phyloP scores from a whole-genome alignment of 2,888 invertebrate genomes.

The Pinctada fucata region DNA sequence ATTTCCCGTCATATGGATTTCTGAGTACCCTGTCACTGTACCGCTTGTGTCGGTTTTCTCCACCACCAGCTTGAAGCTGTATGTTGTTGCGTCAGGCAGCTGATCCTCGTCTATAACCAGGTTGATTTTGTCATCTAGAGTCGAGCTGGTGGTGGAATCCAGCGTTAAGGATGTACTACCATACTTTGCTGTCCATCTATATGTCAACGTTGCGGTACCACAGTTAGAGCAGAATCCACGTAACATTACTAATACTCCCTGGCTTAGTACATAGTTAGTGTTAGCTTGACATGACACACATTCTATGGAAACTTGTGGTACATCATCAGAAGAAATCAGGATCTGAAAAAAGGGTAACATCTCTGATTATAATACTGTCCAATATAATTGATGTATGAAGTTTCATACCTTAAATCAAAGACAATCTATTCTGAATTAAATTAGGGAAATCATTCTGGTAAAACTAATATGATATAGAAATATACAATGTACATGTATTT shows the following conservation, averaged over 20 bases:
- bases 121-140: slow-evolving; percentile 45
- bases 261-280: slow-evolving; percentile 45
- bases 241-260: slow-evolving; percentile 50
- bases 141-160: slow-evolving; percentile 34
- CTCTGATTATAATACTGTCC: too few relatives aligned
- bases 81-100: slow-evolving; percentile 38
- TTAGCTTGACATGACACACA: slow-evolving; percentile 60
- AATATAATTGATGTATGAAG: too few relatives aligned
- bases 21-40: slow-evolving; percentile 41
- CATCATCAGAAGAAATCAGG: slow-evolving; percentile 22
- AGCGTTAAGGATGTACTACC: slow-evolving; percentile 24
- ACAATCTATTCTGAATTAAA: not conserved
- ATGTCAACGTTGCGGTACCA: slow-evolving; percentile 40
- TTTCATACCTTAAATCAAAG: not conserved
- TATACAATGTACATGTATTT: not conserved
- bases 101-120: slow-evolving; percentile 52
- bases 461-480: not conserved
- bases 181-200: slow-evolving; percentile 48
- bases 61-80: slow-evolving; percentile 50
- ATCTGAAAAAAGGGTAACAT: slow-evolving; percentile 15
- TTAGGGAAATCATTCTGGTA: not conserved
- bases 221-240: slow-evolving; percentile 56
- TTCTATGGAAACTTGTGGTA: slow-evolving; percentile 49
- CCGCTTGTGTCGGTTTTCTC: slow-evolving; percentile 20
- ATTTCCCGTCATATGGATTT: slow-evolving; percentile 43